Evolutionary conservation across 2,888 invertebrate species (phyloP), one percentile per base, ranked within the genome.

Genomic region (Pristionchus mayeri): DNA sequence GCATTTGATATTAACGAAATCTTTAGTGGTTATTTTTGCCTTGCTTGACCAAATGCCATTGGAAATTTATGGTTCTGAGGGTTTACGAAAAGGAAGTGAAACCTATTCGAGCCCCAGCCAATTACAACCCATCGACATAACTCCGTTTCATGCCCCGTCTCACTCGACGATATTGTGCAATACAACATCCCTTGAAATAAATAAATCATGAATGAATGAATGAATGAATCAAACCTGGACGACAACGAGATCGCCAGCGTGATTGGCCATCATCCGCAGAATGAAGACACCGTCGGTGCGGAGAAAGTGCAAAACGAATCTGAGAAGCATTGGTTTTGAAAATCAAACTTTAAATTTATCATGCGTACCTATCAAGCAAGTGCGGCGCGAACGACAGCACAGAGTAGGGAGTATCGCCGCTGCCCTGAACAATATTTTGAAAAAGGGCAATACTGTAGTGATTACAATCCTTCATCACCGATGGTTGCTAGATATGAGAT

Each of bases 181-280:
- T n/a, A n/a, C n/a, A n/a, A n/a, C n/a, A n/a, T n/a, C n/a, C n/a
- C n/a, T n/a, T n/a, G n/a, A n/a, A n/a, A n/a, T n/a, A n/a, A n/a
- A n/a, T n/a, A n/a, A n/a, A n/a, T n/a, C n/a, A n/a, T n/a, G n/a
- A n/a, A n/a, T 18, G 16, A 13, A 54, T 54, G 7, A 40, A 40
- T 4, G n/a, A 21, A 37, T 76, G 30, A 13, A 44, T 44, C 44
- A 13, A 44, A 90, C 80, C 37, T 90, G 88, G n/a, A 90, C 88
- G 0, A 90, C 89, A 21, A 90, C 86, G 86, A 90, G 84, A 76
- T 91, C 92, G 4, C 92, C 92, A 9, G 91, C 91, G 76, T 92
- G 92, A 75, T 90, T 92, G 13, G 92, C 89, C 85, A 92, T 90
- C 88, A 92, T 88, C 50, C 92, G 89, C 18, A 92, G 89, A 52